phyloP scores from a whole-genome alignment of 2,797 vertebrate species.

The Gephyroberyx darwinii region DNA sequence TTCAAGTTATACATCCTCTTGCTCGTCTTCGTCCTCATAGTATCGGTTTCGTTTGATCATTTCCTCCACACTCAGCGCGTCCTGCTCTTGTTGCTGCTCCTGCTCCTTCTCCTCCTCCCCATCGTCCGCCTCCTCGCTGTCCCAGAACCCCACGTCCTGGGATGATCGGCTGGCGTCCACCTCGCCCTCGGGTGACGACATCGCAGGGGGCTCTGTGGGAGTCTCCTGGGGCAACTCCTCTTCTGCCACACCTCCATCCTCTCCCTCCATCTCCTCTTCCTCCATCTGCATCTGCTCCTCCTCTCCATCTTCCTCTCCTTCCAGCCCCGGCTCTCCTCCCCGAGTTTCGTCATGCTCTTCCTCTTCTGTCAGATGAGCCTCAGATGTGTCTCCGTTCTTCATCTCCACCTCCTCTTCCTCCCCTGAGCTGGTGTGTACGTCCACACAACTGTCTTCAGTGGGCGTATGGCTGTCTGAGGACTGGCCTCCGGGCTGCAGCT shows the following conservation, averaged over 20 bases:
- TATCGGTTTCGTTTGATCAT: conserved; percentile 94
- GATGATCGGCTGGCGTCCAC: conserved; percentile 77
- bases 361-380: conserved; percentile 33
- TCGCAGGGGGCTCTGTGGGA: conserved; percentile 68
- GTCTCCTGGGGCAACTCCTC: conserved; percentile 58
- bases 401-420: conserved; percentile 64
- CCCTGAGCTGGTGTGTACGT: conserved; percentile 60
- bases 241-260: conserved; percentile 42
- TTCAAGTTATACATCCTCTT: conserved; percentile 72
- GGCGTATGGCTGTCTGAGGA: conserved; percentile 43
- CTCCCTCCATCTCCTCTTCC: conserved; percentile 45
- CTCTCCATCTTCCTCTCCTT: conserved; percentile 43
- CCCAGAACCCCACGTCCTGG: conserved; percentile 90
- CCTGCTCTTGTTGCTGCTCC: conserved; percentile 77
- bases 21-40: conserved; percentile 87
- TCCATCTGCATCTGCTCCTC: conserved; percentile 43
- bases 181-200: conserved; percentile 70
- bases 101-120: conserved; percentile 77
- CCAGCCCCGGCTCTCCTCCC: conserved; percentile 42
- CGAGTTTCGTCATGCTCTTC: conserved; percentile 35
- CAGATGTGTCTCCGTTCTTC: conserved; percentile 34
- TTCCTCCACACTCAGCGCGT: conserved; percentile 89
- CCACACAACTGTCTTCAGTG: conserved; percentile 61
- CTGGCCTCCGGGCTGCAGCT: conserved; percentile 54
- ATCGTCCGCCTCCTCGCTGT: conserved; percentile 82